phyloP scores from a whole-genome alignment of 2,113 vertebrate genomes.

The Tyrannus savana region DNA sequence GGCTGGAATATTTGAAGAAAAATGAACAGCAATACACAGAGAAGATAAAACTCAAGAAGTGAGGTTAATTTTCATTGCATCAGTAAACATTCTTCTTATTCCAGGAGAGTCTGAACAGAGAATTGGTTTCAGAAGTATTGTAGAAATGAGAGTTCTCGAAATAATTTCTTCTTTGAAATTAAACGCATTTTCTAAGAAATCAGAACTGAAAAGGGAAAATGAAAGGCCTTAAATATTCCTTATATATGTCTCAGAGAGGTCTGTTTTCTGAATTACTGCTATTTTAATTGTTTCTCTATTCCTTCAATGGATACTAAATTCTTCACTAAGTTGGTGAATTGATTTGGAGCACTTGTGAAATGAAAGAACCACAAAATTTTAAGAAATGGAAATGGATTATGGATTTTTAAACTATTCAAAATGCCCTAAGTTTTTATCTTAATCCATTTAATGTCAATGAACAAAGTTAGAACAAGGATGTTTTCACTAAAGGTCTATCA shows the following conservation, averaged over 20 bases:
- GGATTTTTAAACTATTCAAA: not conserved
- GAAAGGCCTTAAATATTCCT: not conserved
- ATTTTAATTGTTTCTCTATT: not conserved
- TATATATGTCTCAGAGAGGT: not conserved
- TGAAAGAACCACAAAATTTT: not conserved
- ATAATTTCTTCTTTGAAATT: not conserved
- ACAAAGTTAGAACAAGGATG: not conserved
- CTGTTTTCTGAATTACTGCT: not conserved
- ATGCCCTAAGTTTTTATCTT: not conserved
- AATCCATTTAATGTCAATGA: not conserved
- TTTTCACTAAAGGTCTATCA: not conserved
- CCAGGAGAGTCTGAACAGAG: not conserved
- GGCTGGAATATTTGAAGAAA: not conserved
- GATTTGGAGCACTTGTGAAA: not conserved
- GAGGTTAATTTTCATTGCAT: not conserved
- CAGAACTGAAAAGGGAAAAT: not conserved
- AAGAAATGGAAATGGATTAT: not conserved
- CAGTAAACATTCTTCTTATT: not conserved
- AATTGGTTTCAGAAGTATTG: not conserved
- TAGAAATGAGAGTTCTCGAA: not conserved
- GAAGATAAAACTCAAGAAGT: not conserved
- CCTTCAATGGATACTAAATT: not conserved
- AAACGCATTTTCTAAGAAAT: not conserved
- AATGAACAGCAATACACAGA: not conserved
- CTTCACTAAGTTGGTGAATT: not conserved